Evolutionary conservation across 2,797 vertebrate genomes (phyloP), one percentile per base, ranked within the genome.

Genomic region (Lophotriccus pileatus): DNA sequence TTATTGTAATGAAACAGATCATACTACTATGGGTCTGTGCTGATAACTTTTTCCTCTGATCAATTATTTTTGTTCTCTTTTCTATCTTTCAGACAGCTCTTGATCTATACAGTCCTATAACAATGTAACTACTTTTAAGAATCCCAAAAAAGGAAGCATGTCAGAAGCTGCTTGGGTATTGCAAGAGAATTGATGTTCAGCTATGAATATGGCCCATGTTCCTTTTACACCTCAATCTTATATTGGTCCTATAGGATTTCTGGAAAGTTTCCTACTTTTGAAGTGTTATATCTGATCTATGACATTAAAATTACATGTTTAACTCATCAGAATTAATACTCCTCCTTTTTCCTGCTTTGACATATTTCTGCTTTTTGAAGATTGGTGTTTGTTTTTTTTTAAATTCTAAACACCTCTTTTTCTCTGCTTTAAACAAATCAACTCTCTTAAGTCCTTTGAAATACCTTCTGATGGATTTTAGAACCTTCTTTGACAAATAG

Each of bases 21-120:
- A 36, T 47, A 55, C 14, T 9, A 39, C 17, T 32, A 3, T 0
- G 1, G 5, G 3, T 34, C 24, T 77, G 8, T 44, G 7, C 16
- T 66, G 22, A 50, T 59, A 83, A 83, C 2, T 0, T 70, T 77
- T 73, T 58, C 9, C 15, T 82, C 44, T 53, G 34, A 49, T 3
- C 44, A 85, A 37, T 3, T 39, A 17, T 11, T 90, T 93, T 72
- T 64, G 6, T 78, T 73, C 19, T 59, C 4, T 56, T 87, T 67
- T 23, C 21, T 58, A 0, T 58, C 49, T 75, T 89, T 87, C 34
- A 56, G 12, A 11, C 23, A 56, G 52, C 14, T 39, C 41, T 70
- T 90, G 43, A 47, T 22, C 14, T 19, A 9, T 41, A 62, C 0
- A 32, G 44, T 6, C 20, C 14, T 8, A 47, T 36, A 36, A 77